A percentile compares a stretch with the other conserved stretches of the same genome.
These are phyloP conservation scores for Lasioglossum baleicum DNA, from an alignment of 1,140 invertebrate genomes.

Conservation along the genomic window DNA sequence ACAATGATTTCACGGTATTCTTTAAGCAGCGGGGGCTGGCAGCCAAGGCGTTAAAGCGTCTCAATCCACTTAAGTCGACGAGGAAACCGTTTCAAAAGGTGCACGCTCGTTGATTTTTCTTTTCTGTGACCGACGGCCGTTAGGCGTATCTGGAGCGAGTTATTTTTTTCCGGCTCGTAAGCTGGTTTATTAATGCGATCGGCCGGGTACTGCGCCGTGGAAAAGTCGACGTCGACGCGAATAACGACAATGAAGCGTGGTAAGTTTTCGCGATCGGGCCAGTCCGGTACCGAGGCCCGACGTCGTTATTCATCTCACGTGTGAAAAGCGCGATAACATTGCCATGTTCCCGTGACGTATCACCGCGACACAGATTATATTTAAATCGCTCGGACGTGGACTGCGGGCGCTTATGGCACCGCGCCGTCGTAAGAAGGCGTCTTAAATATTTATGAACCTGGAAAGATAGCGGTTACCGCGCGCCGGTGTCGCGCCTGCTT, in stretches of 20 bases:
- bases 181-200: slow-evolving; percentile 14
- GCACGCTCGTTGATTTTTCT: no score
- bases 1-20: no score
- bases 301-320: slow-evolving; percentile 69
- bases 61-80: no score
- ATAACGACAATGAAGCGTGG: slow-evolving; percentile 7
- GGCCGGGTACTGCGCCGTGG: background rate
- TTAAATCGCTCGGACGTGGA: slow-evolving; percentile 53
- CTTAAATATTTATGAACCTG: slow-evolving; percentile 71
- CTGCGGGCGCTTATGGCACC: slow-evolving; percentile 39
- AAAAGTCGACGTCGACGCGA: background rate
- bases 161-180: background rate
- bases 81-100: no score
- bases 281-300: background rate
- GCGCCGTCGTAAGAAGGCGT: slow-evolving; percentile 52
- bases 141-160: no score
- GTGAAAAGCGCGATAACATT: slow-evolving; percentile 72
- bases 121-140: no score
- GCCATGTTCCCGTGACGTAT: slow-evolving; percentile 54
- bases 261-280: slow-evolving; percentile 25
- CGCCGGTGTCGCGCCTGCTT: slow-evolving; percentile 42
- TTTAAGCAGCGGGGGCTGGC: no score
- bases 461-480: slow-evolving; percentile 50
- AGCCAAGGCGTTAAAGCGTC: no score
- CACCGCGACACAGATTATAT: slow-evolving; percentile 67